Conservation (phyloP, 2,797 vertebrate species). For the Muraenolepis orangiensis region DNA sequence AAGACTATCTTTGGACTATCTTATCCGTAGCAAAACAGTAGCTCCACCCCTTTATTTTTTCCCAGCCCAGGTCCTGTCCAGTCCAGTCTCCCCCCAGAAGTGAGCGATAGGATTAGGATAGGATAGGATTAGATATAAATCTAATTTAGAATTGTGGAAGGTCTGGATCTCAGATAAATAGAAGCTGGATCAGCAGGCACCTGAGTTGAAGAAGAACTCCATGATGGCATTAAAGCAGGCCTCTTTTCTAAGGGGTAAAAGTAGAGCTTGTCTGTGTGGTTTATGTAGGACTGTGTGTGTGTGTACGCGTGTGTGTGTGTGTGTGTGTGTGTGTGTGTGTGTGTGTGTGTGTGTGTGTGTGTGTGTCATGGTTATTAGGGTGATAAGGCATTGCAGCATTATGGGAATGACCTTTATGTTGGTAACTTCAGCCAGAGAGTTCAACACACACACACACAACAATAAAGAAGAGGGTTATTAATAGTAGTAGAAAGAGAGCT, state of each 20-base stretch:
- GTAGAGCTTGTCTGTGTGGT: slow-evolving; percentile 24
- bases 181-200: slow-evolving; percentile 10
- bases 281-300: slow-evolving; percentile 13
- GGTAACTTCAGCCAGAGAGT: slow-evolving; percentile 41
- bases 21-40: too few relatives aligned
- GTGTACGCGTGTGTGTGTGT: too few relatives aligned
- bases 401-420: slow-evolving; percentile 62
- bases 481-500: slow-evolving; percentile 4
- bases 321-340: not conserved
- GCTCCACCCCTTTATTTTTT: too few relatives aligned
- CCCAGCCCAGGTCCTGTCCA: too few relatives aligned
- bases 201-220: slow-evolving; percentile 7
- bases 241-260: slow-evolving; percentile 9
- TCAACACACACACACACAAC: slow-evolving; percentile 5
- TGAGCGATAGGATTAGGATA: too few relatives aligned
- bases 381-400: slow-evolving; percentile 59
- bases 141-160: too few relatives aligned
- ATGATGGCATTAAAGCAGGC: slow-evolving; percentile 20
- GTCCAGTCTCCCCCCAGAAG: too few relatives aligned
- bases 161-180: slow-evolving; percentile 5
- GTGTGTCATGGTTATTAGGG: slow-evolving; percentile 48
- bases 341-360: slow-evolving; percentile 22
- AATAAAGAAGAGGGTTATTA: not conserved
- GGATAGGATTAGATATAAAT: too few relatives aligned
- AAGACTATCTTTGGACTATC: too few relatives aligned